Conservation (phyloP, 2,888 invertebrate species). For the Hydroisotoma schaefferi region DNA sequence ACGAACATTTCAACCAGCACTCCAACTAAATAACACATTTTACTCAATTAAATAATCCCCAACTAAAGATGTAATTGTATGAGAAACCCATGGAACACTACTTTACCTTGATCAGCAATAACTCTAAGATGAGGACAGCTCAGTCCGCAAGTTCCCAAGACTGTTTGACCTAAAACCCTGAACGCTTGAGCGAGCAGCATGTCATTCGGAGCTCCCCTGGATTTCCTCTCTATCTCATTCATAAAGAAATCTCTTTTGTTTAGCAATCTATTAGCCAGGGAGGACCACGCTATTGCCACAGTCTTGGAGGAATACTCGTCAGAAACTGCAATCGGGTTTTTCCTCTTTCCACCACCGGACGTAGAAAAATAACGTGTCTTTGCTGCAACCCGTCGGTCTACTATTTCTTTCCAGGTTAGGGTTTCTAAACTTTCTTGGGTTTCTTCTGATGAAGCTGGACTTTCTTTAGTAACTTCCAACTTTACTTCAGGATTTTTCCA, state of each 20-base stretch:
- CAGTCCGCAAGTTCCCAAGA: slow-evolving; percentile 37
- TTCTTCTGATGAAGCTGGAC: not conserved
- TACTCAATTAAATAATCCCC: not conserved
- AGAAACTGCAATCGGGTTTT: slow-evolving; percentile 18
- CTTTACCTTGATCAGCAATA: slow-evolving; percentile 42
- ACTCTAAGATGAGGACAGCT: slow-evolving; percentile 40
- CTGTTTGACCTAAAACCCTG: slow-evolving; percentile 35
- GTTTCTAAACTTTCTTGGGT: not conserved
- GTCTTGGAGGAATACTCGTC: slow-evolving; percentile 41
- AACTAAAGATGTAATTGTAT: no score
- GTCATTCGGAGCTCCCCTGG: slow-evolving; percentile 24
- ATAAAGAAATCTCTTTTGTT: slow-evolving; percentile 17
- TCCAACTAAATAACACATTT: slow-evolving; percentile 30
- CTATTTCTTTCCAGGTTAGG: slow-evolving; percentile 42
- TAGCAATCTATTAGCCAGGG: slow-evolving; percentile 40
- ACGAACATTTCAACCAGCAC: slow-evolving; percentile 33
- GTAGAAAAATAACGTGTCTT: slow-evolving; percentile 43
- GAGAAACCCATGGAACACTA: no score
- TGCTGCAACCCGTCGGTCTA: slow-evolving; percentile 40
- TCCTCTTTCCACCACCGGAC: slow-evolving; percentile 9
- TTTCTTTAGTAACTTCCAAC: not conserved
- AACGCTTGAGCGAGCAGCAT: slow-evolving; percentile 35
- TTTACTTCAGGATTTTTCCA: not conserved
- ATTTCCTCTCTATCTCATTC: slow-evolving; percentile 10
- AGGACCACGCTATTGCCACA: slow-evolving; percentile 41